Conservation (phyloP, 2,113 vertebrate genomes). For the Phyllostomus discolor region DNA sequence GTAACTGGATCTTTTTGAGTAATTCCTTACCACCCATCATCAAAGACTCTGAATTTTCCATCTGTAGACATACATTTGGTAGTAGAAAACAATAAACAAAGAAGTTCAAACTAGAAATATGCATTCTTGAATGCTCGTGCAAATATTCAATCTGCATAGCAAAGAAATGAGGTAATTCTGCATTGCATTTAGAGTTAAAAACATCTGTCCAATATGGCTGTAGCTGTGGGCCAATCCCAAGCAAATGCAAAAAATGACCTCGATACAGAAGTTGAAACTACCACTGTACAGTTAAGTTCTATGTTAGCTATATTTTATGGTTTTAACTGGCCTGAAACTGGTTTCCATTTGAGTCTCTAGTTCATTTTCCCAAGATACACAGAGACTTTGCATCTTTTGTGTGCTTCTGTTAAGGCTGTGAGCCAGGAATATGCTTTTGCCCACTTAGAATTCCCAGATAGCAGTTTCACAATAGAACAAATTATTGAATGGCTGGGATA, state of each 20-base stretch:
- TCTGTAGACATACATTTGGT: constrained; percentile 68
- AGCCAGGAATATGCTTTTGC: constrained; percentile 9
- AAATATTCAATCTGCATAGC: constrained; percentile 69
- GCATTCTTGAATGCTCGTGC: constrained; percentile 58
- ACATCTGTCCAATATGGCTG: constrained; percentile 68
- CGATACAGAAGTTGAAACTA: constrained; percentile 56
- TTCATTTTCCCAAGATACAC: constrained; percentile 40
- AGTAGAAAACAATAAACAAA: constrained; percentile 68
- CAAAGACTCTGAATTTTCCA: constrained; percentile 60
- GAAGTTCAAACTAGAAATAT: constrained; percentile 58
- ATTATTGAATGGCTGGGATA: background rate
- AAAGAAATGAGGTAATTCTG: constrained; percentile 65
- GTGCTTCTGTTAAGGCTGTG: constrained; percentile 4
- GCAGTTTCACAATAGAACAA: constrained; percentile 30
- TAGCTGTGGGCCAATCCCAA: constrained; percentile 63
- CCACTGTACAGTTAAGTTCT: constrained; percentile 35
- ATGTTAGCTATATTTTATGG: constrained; percentile 62
- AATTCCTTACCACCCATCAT: constrained; percentile 56
- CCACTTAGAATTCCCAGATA: background rate
- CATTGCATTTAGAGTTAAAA: constrained; percentile 63
- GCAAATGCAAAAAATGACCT: constrained; percentile 9
- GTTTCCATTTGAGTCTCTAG: constrained; percentile 42
- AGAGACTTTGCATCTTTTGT: background rate
- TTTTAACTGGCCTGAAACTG: constrained; percentile 67
- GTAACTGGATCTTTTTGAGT: constrained; percentile 55